Evolutionary conservation across 1,140 invertebrate genomes (phyloP).

Genomic region (Drosophila ironensis): DNA sequence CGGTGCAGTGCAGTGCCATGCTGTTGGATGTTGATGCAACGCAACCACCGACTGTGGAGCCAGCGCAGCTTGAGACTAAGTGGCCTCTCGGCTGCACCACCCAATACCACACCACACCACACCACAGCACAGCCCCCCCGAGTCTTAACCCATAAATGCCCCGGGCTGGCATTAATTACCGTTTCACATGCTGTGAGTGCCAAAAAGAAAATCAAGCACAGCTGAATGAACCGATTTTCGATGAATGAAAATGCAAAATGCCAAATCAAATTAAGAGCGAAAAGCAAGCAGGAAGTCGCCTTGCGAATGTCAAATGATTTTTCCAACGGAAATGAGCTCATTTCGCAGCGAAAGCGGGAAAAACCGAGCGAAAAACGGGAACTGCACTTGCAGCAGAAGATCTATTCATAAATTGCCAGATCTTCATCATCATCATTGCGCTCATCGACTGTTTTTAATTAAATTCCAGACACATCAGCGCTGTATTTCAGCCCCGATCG

Average conservation of each 20-base stretch:
- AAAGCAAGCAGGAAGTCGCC: constrained; percentile 56
- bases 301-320: constrained; percentile 62
- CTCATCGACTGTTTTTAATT: constrained; percentile 62
- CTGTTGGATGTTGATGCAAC: too few relatives aligned
- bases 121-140: background rate
- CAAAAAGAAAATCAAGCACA: constrained; percentile 41
- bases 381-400: constrained; percentile 26
- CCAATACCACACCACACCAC: background rate
- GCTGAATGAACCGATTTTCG: constrained; percentile 67
- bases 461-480: constrained; percentile 69
- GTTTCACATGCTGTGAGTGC: constrained; percentile 75
- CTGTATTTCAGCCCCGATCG: constrained; percentile 28
- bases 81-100: constrained; percentile 43
- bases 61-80: constrained; percentile 72
- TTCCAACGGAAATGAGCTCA: constrained; percentile 76
- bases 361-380: constrained; percentile 31
- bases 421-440: constrained; percentile 40
- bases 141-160: constrained; percentile 67
- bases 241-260: constrained; percentile 58
- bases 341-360: constrained; percentile 22
- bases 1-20: too few relatives aligned
- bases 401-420: constrained; percentile 45
- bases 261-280: constrained; percentile 28
- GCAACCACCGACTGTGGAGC: constrained; percentile 62
- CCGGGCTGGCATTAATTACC: constrained; percentile 63